phyloP scores from a whole-genome alignment of 2,888 invertebrate genomes.

The Chorisops tibialis region DNA sequence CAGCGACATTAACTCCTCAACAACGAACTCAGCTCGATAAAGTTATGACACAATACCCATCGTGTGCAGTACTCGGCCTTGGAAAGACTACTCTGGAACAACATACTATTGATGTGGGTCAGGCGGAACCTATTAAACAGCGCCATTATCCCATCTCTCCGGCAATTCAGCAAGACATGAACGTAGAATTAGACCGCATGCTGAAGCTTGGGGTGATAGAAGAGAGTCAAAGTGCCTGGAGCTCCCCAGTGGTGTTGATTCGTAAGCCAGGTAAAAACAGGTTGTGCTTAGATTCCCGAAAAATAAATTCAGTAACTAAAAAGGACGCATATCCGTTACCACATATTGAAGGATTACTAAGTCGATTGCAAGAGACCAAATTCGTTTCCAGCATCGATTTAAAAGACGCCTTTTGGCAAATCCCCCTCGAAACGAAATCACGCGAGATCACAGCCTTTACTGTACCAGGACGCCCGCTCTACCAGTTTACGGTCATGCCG shows the following conservation, averaged over 20 bases:
- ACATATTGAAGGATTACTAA: conserved; percentile 36
- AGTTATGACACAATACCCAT: neutral
- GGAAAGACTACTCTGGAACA: conserved; percentile 29
- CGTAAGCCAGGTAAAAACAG: conserved; percentile 37
- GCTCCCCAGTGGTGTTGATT: conserved; percentile 39
- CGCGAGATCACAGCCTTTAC: conserved; percentile 39
- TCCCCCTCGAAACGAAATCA: no score
- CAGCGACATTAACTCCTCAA: neutral
- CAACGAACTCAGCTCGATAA: neutral
- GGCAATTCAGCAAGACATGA: conserved; percentile 30
- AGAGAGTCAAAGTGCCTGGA: conserved; percentile 39
- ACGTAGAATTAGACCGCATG: conserved; percentile 42
- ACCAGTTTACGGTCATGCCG: neutral
- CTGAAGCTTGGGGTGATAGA: conserved; percentile 39
- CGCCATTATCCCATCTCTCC: conserved; percentile 34
- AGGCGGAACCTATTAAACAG: conserved; percentile 29
- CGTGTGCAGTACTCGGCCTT: neutral
- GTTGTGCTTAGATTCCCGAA: conserved; percentile 40
- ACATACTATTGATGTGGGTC: conserved; percentile 33
- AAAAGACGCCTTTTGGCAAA: no score
- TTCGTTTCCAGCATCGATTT: neutral
- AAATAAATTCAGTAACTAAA: conserved; percentile 39
- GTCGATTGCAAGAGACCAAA: conserved; percentile 36
- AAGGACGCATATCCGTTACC: no score
- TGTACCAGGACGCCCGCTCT: conserved; percentile 33